Evolutionary conservation across 2,113 vertebrate genomes (phyloP).

Genomic region (Channa maculata): DNA sequence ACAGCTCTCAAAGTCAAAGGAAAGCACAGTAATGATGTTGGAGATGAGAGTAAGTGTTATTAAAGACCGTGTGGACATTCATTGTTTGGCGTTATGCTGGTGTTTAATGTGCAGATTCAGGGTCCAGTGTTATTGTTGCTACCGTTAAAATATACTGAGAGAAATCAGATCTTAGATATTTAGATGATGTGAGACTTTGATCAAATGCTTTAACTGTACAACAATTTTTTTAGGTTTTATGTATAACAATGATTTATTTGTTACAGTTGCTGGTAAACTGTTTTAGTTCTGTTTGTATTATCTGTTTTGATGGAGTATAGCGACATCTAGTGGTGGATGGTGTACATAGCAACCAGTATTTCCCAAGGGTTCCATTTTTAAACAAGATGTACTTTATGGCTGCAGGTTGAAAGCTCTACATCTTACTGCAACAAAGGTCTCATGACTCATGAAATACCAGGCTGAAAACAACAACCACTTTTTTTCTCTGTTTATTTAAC

Average conservation of each 20-base stretch:
- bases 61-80: neutral
- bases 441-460: neutral
- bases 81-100: neutral
- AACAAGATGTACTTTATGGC: neutral
- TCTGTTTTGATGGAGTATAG: slow-evolving; percentile 7
- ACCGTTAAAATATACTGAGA: slow-evolving; percentile 9
- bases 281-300: slow-evolving; percentile 78
- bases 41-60: neutral
- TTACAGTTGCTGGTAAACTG: slow-evolving; percentile 96
- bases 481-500: too few species aligned
- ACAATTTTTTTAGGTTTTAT: slow-evolving; percentile 61
- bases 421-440: neutral
- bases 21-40: neutral
- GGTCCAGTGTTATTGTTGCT: slow-evolving; percentile 12
- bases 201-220: slow-evolving; percentile 29
- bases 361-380: neutral
- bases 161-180: slow-evolving; percentile 11
- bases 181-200: neutral
- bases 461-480: too few species aligned
- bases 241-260: slow-evolving; percentile 13
- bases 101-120: neutral
- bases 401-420: neutral
- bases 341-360: slow-evolving; percentile 12
- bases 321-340: slow-evolving; percentile 29
- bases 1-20: neutral